phyloP scores from a whole-genome alignment of 2,888 invertebrate genomes.

The Cephus runcator region DNA sequence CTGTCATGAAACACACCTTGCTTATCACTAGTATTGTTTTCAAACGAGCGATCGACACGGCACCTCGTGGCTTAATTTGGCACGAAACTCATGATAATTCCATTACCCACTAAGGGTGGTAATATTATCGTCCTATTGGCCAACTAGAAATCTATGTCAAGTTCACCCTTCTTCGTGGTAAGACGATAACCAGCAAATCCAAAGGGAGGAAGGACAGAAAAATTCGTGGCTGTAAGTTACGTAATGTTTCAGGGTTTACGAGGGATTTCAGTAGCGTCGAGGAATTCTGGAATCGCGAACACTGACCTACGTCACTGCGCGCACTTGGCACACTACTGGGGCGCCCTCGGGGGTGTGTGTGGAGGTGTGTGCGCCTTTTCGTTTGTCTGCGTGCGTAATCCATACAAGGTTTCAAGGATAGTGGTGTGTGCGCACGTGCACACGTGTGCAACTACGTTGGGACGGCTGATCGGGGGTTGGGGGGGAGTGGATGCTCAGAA shows the following conservation, averaged over 20 bases:
- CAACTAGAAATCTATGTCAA: neutral
- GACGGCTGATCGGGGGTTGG: neutral
- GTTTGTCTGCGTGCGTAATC: conserved; percentile 4
- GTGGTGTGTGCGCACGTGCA: conserved; percentile 31
- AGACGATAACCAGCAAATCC: neutral
- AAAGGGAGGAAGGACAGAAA: neutral
- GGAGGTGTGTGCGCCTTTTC: conserved; percentile 4
- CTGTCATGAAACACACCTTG: too few species aligned
- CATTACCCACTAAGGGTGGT: neutral
- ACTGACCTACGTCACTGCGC: conserved; percentile 22
- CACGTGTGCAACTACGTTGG: neutral
- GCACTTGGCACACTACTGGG: conserved; percentile 19
- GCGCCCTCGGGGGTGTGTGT: neutral
- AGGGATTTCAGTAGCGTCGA: neutral
- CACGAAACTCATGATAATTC: neutral
- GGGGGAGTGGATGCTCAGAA: conserved; percentile 24
- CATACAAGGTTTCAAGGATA: conserved; percentile 3
- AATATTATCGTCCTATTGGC: neutral
- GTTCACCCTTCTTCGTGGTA: neutral
- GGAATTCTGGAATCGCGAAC: conserved; percentile 3
- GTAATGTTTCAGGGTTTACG: neutral
- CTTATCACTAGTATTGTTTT: neutral
- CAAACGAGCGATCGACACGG: neutral
- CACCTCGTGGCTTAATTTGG: neutral
- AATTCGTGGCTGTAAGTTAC: neutral